These are phyloP conservation scores for Menidia beryllina DNA, from an alignment of 2,113 vertebrate genomes.

Conservation along the genomic window DNA sequence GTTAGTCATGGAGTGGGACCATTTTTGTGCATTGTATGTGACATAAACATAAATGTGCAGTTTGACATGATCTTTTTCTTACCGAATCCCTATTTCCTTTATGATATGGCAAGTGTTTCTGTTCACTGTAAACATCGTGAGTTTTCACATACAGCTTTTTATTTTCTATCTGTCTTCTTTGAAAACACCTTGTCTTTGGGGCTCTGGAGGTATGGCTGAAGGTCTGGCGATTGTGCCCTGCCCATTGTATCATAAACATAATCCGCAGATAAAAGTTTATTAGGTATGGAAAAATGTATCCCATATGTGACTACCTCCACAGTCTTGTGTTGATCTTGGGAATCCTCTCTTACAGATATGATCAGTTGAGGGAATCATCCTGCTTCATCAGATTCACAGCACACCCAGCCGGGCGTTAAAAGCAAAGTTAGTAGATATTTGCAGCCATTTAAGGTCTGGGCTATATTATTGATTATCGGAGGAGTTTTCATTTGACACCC, in stretches of 20 bases:
- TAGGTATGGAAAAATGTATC: conserved; percentile 81
- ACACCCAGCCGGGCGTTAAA: conserved; percentile 52
- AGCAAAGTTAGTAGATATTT: conserved; percentile 20
- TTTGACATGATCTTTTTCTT: neutral
- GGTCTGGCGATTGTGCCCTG: conserved; percentile 59
- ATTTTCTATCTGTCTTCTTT: conserved; percentile 51
- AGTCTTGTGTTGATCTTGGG: conserved; percentile 79
- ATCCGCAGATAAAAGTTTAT: conserved; percentile 82
- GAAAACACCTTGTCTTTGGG: conserved; percentile 45
- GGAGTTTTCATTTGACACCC: conserved; percentile 14
- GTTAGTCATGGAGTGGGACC: no score
- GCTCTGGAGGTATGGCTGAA: conserved; percentile 47
- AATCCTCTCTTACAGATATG: conserved; percentile 79
- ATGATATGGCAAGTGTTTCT: neutral
- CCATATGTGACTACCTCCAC: conserved; percentile 80
- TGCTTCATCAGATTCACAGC: conserved; percentile 83
- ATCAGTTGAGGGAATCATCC: conserved; percentile 78
- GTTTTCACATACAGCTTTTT: conserved; percentile 32
- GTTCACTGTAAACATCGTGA: neutral
- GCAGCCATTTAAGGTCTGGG: conserved; percentile 31
- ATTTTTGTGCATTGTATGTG: neutral
- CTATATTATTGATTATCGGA: conserved; percentile 36
- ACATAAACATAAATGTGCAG: no score
- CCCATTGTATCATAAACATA: conserved; percentile 61
- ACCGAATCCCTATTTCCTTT: neutral